These are phyloP conservation scores for Delichon dasypus DNA, from an alignment of 2,797 vertebrate species.

Conservation along the genomic window DNA sequence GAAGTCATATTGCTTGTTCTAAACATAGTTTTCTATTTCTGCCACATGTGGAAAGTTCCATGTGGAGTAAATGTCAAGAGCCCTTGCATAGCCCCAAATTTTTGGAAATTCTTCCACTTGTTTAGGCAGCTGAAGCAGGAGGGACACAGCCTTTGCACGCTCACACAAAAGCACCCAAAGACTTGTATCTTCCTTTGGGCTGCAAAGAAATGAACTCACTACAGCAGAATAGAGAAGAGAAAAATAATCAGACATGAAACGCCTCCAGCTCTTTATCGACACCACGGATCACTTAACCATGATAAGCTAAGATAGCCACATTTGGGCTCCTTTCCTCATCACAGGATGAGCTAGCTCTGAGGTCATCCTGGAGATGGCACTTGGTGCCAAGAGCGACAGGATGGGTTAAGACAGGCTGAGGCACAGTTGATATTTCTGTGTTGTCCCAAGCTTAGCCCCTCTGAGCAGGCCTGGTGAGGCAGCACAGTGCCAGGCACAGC, in stretches of 20 bases:
- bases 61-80: slow-evolving; percentile 20
- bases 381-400: neutral
- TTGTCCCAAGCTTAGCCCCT: neutral
- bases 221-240: neutral
- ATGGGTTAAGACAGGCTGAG: neutral
- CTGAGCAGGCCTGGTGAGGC: neutral
- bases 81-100: neutral
- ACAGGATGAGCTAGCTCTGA: neutral
- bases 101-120: neutral
- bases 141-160: neutral
- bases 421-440: rapidly evolving
- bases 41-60: slow-evolving; percentile 46
- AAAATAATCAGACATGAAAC: neutral
- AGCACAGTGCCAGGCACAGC: rapidly evolving
- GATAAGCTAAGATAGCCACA: neutral
- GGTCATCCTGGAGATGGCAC: neutral
- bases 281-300: neutral
- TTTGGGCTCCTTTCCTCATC: neutral
- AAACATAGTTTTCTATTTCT: slow-evolving; percentile 48
- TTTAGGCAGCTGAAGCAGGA: neutral
- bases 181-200: neutral
- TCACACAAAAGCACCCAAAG: neutral
- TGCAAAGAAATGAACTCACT: neutral
- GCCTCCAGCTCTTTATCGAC: neutral
- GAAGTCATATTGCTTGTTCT: slow-evolving; percentile 49